Evolutionary conservation across 2,888 invertebrate genomes (phyloP).

Genomic region (Rhagonycha fulva): DNA sequence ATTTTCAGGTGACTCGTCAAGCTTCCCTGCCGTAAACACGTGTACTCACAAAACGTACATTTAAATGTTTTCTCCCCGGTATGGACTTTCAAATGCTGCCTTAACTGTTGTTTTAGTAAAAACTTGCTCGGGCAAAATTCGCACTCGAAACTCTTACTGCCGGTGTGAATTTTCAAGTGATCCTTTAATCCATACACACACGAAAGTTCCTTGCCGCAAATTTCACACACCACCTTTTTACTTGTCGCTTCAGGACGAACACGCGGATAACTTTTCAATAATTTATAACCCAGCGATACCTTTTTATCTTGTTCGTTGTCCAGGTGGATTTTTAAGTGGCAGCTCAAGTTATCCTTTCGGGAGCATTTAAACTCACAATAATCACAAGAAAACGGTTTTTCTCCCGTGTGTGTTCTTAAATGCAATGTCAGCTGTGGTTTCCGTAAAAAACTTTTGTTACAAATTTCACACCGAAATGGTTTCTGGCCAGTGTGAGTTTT

Average conservation of each 20-base stretch:
- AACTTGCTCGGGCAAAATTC: neutral
- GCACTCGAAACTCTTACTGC: neutral
- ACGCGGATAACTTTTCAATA: neutral
- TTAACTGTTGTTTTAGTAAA: neutral
- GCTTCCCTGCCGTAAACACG: neutral
- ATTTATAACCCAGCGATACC: neutral
- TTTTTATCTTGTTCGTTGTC: neutral
- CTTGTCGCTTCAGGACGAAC: neutral
- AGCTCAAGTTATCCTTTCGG: neutral
- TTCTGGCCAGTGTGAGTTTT: neutral
- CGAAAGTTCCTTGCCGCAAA: neutral
- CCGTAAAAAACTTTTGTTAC: neutral
- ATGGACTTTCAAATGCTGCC: neutral
- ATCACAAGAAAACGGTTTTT: neutral
- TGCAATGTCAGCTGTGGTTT: neutral
- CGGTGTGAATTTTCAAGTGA: neutral
- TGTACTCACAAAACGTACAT: neutral
- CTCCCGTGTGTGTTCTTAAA: neutral
- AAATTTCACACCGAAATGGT: neutral
- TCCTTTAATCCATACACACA: neutral
- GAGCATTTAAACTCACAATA: neutral
- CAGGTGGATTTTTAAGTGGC: neutral
- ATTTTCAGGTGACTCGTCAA: neutral
- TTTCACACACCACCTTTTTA: neutral
- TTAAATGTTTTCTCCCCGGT: neutral